Conservation (phyloP, 1,140 invertebrate species). For the Camponotus floridanus region DNA sequence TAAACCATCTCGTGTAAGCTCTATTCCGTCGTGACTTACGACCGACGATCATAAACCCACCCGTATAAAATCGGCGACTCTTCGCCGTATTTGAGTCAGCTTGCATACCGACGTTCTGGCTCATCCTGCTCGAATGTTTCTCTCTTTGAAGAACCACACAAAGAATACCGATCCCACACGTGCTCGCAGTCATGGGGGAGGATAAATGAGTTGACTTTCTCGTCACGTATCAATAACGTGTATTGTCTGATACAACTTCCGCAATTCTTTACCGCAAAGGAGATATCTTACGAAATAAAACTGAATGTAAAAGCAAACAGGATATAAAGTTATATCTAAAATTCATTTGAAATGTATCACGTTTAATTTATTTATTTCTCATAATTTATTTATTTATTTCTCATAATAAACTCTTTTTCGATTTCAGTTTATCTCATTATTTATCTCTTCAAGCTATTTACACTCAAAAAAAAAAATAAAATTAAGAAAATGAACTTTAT, state of each 20-base stretch:
- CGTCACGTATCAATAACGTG: slow-evolving; percentile 72
- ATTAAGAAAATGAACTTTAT: neutral
- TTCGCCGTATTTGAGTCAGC: slow-evolving; percentile 63
- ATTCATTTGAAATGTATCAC: neutral
- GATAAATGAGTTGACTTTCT: slow-evolving; percentile 63
- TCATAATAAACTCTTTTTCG: neutral
- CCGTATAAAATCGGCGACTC: slow-evolving; percentile 52
- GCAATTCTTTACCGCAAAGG: slow-evolving; percentile 11
- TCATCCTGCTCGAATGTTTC: slow-evolving; percentile 67
- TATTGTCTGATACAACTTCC: slow-evolving; percentile 56
- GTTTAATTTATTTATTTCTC: neutral
- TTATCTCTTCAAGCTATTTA: neutral
- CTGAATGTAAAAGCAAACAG: neutral
- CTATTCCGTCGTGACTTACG: slow-evolving; percentile 66
- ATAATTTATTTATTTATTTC: neutral
- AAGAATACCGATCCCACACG: slow-evolving; percentile 74
- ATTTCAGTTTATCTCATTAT: neutral
- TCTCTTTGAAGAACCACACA: slow-evolving; percentile 59
- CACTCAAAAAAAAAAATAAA: neutral
- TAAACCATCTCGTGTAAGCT: slow-evolving; percentile 57
- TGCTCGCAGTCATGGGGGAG: slow-evolving; percentile 22
- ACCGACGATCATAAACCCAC: slow-evolving; percentile 62
- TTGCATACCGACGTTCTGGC: slow-evolving; percentile 72
- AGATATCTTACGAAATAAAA: neutral
- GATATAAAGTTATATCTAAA: neutral